A percentile compares a stretch with the other conserved stretches of the same genome.
Conservation (phyloP, 2,888 invertebrate species). For the Xestobium rufovillosum region DNA sequence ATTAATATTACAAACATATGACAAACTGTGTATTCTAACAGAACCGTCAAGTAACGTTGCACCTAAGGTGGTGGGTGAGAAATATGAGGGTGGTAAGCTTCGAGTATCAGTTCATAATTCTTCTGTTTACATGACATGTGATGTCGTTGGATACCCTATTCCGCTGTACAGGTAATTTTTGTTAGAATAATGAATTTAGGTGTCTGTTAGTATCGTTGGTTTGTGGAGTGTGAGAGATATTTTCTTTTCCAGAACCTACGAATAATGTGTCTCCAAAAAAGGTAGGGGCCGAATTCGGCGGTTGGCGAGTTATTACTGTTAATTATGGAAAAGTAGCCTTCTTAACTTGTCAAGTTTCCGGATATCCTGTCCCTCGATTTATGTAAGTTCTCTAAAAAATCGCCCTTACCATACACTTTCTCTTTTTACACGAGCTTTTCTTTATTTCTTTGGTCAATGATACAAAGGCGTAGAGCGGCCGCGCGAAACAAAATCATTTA, state of each 20-base stretch:
- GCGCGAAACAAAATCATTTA: too few relatives aligned
- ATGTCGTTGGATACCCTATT: slow-evolving; percentile 61
- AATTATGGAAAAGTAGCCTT: slow-evolving; percentile 48
- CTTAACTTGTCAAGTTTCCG: slow-evolving; percentile 56
- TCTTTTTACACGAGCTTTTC: slow-evolving; percentile 21
- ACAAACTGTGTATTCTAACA: too few relatives aligned
- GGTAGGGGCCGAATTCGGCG: slow-evolving; percentile 48
- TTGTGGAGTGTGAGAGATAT: too few relatives aligned
- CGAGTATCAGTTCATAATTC: slow-evolving; percentile 45
- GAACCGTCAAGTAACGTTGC: slow-evolving; percentile 56
- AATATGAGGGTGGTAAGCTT: slow-evolving; percentile 51
- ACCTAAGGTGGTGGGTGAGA: slow-evolving; percentile 52
- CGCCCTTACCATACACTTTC: not conserved
- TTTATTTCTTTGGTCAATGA: too few relatives aligned
- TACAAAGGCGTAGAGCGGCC: too few relatives aligned
- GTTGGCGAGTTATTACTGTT: slow-evolving; percentile 56
- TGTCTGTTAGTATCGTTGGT: too few relatives aligned
- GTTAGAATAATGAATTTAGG: slow-evolving; percentile 41
- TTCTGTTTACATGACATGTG: slow-evolving; percentile 57
- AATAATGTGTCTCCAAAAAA: slow-evolving; percentile 58
- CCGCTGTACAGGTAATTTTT: slow-evolving; percentile 61
- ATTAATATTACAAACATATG: too few relatives aligned
- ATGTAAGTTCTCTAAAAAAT: slow-evolving; percentile 43
- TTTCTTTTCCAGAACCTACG: slow-evolving; percentile 44
- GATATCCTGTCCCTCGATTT: slow-evolving; percentile 49